A percentile compares a stretch with the other conserved stretches of the same genome.
phyloP scores from a whole-genome alignment of 2,797 vertebrate genomes.

The Carapus acus region DNA sequence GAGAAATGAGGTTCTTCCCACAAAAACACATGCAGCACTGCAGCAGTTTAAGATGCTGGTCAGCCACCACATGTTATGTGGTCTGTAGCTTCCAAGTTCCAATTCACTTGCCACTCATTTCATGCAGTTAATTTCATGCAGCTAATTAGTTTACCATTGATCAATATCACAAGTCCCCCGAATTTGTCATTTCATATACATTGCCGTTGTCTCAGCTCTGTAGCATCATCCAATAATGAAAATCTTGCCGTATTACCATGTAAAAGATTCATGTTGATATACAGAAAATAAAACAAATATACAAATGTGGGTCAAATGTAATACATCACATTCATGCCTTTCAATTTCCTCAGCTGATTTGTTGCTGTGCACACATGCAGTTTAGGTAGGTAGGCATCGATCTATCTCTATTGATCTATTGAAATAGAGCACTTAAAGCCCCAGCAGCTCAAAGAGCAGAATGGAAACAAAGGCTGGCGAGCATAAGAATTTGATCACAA shows the following conservation, averaged over 20 bases:
- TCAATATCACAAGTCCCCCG: constrained; percentile 42
- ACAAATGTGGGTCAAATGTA: no score
- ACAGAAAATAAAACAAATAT: constrained; percentile 8
- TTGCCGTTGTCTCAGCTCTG: constrained; percentile 37
- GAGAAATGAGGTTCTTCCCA: constrained; percentile 25
- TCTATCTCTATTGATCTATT: no score
- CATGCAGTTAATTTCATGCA: constrained; percentile 23
- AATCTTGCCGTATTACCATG: constrained; percentile 32
- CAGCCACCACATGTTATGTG: constrained; percentile 1
- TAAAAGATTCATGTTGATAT: constrained; percentile 37
- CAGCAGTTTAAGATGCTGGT: constrained; percentile 18
- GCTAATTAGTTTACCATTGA: constrained; percentile 36
- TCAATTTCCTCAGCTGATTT: no score
- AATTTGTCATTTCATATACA: constrained; percentile 49
- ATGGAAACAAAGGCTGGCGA: no score
- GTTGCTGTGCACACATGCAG: no score
- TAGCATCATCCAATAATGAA: constrained; percentile 37
- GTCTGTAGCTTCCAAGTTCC: constrained; percentile 16
- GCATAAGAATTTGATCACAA: no score
- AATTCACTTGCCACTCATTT: constrained; percentile 35
- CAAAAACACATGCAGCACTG: constrained; percentile 16
- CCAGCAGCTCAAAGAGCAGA: no score
- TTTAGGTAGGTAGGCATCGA: no score
- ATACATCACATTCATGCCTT: no score
- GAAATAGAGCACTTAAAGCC: no score